Percentiles rank a stretch among this genome's conserved stretches.
These are phyloP conservation scores for Drosophila differens DNA, from an alignment of 2,888 invertebrate genomes.

Conservation along the genomic window DNA sequence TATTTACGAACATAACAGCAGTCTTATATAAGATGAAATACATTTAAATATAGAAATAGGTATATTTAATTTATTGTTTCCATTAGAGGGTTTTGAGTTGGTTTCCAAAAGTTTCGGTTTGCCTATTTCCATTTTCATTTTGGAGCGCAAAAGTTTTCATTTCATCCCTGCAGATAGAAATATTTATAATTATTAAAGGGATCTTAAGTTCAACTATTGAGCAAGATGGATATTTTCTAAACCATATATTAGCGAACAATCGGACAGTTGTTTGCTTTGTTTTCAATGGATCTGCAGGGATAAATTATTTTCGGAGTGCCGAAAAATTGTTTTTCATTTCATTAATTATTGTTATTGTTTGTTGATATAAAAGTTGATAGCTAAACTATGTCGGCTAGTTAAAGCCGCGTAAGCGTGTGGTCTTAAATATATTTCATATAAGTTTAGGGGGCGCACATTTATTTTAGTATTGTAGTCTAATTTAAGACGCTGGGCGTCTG, in stretches of 20 bases:
- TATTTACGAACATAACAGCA: constrained; percentile 86
- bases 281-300: constrained; percentile 25
- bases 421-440: constrained; percentile 49
- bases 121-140: constrained; percentile 31
- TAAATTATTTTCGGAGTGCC: constrained; percentile 33
- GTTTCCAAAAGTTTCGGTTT: constrained; percentile 49
- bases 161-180: constrained; percentile 19
- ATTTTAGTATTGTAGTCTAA: constrained; percentile 48
- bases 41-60: constrained; percentile 70
- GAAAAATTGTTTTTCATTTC: constrained; percentile 14
- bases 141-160: constrained; percentile 36
- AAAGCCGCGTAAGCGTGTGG: constrained; percentile 69
- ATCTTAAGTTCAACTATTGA: neutral
- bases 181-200: neutral
- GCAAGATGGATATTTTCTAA: neutral
- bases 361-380: constrained; percentile 68
- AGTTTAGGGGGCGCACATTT: constrained; percentile 44
- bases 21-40: constrained; percentile 85
- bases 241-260: neutral
- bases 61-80: constrained; percentile 76
- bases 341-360: constrained; percentile 14
- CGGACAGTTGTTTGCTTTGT: neutral
- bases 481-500: constrained; percentile 77
- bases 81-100: constrained; percentile 73
- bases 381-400: constrained; percentile 61